These are phyloP conservation scores for Pristionchus maxplancki DNA, from an alignment of 2,888 invertebrate genomes.

Conservation along the genomic window DNA sequence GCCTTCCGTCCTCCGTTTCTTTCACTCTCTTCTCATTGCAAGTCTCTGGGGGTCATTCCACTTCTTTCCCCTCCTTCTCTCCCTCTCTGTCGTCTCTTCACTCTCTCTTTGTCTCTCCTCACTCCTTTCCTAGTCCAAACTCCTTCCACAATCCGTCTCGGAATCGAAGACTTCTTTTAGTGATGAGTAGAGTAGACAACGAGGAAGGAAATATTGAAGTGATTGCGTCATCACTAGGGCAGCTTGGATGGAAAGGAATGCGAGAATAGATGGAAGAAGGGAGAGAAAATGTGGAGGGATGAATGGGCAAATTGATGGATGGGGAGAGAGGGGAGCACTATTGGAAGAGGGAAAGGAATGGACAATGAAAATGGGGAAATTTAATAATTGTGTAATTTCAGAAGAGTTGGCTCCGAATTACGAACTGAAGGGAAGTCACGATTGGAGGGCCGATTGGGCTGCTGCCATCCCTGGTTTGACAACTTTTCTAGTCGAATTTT, in stretches of 20 bases:
- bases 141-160: conserved; percentile 29
- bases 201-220: neutral
- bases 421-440: conserved; percentile 68
- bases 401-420: conserved; percentile 70
- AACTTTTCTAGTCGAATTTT: neutral
- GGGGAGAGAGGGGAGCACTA: conserved; percentile 2
- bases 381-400: conserved; percentile 53
- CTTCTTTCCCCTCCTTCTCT: conserved; percentile 1
- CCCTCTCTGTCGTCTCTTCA: conserved; percentile 27
- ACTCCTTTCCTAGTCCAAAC: conserved; percentile 23
- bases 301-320: conserved; percentile 36
- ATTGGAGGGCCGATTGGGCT: conserved; percentile 75
- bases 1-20: conserved; percentile 37
- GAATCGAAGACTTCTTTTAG: conserved; percentile 43
- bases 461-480: conserved; percentile 63
- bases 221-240: conserved; percentile 26
- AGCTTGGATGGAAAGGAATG: conserved; percentile 1
- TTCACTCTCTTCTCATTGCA: conserved; percentile 22
- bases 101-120: conserved; percentile 21
- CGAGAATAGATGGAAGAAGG: neutral
- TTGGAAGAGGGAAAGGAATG: neutral
- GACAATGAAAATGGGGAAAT: neutral
- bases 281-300: neutral
- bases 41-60: conserved; percentile 43
- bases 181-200: neutral